These are phyloP conservation scores for Philonicus albiceps DNA, from an alignment of 2,888 invertebrate species.

Conservation along the genomic window DNA sequence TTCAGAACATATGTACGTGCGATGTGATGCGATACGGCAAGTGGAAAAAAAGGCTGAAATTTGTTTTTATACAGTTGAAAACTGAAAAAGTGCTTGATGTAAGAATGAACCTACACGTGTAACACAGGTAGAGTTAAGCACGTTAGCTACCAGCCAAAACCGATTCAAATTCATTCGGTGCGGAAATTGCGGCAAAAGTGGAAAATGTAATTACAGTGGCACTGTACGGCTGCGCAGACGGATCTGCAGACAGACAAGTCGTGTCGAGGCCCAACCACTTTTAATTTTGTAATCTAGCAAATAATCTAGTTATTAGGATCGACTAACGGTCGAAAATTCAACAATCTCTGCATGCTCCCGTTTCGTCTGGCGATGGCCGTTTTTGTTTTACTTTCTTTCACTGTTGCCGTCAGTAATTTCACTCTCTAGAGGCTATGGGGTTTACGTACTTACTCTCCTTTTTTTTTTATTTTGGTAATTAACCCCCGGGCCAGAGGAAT, in stretches of 20 bases:
- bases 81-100: not conserved
- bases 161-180: not conserved
- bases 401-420: not conserved
- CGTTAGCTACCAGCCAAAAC: not conserved
- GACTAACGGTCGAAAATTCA: not conserved
- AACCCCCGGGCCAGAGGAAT: not conserved
- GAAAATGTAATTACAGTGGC: slow-evolving; percentile 8
- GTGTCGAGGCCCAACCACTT: not conserved
- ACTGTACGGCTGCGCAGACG: not conserved
- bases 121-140: not conserved
- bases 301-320: not conserved
- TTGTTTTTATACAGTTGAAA: not conserved
- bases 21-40: not conserved
- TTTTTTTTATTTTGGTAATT: not conserved
- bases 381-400: not conserved
- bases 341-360: not conserved
- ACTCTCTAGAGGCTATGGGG: not conserved
- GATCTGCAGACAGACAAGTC: not conserved
- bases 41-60: not conserved
- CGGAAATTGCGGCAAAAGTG: slow-evolving; percentile 4
- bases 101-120: not conserved
- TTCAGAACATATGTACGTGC: not conserved
- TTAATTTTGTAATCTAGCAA: not conserved
- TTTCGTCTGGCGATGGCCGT: not conserved
- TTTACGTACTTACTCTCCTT: not conserved